Evolutionary conservation across 2,888 invertebrate genomes (phyloP), one percentile per base, ranked within the genome.

Genomic region (Choreutis nemorana): DNA sequence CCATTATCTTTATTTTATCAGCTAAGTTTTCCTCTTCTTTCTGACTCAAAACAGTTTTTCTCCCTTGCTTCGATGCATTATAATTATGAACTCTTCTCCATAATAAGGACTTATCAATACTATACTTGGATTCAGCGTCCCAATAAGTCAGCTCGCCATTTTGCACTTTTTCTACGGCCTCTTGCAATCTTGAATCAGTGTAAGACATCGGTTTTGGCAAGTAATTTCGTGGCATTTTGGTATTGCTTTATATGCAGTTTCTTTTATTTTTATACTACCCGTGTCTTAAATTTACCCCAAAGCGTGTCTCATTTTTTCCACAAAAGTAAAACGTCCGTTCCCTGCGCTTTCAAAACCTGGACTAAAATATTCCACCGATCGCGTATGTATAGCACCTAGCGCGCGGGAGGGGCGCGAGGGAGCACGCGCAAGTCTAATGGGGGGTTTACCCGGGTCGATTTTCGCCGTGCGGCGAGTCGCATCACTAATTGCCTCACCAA

Each of bases 1-100:
- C 32, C 32, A 32, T 32, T 14, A 21, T 32, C 23, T 25, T 24
- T 20, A 28, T 28, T 24, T 32, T 32, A 8, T 32, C 32, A 20
- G 32, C 24, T 21, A 32, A 18, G 14, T 32, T 28, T 13, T n/a
- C 18, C 28, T 32, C 32, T 23, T 23, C 31, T 31, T 26, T 13
- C 23, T 11, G 21, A 12, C 23, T 31, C 12, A 30, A 12, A 26
- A 30, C 30, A 9, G 30, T 30, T 30, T 31, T 31, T 23, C 27
- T 31, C 21, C 31, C 31, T 31, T 31, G 31, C 23, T 15, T 31
- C 8, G 31, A 31, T n/a, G 15, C 23, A 21, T 27, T 31, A 11
- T 16, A 23, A 16, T 31, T 26, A 16, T 31, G 31, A 22, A 31
- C 18, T 22, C 13, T 31, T 31, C 26, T n/a, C 31, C 31, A 31